A percentile compares a stretch with the other conserved stretches of the same genome.
Conservation (phyloP, 2,797 vertebrate species). For the Pelobates cultripes region DNA sequence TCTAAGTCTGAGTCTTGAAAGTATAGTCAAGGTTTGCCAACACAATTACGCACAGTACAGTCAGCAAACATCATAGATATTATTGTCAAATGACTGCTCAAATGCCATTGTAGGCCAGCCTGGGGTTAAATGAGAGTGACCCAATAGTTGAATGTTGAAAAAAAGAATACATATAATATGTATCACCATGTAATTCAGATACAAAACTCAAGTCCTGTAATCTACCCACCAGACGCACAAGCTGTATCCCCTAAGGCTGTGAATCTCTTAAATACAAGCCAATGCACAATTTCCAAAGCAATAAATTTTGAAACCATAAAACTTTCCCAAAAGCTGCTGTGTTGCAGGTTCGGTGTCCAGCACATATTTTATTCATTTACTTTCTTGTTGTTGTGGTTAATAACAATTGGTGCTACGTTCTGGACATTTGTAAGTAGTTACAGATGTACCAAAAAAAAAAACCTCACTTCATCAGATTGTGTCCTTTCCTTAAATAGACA, state of each 20-base stretch:
- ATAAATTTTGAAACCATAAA: constrained; percentile 43
- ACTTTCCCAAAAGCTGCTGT: constrained; percentile 48
- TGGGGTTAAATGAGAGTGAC: background rate
- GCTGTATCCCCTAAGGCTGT: constrained; percentile 40
- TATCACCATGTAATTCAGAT: constrained; percentile 35
- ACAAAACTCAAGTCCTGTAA: constrained; percentile 24
- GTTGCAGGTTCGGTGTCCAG: constrained; percentile 49
- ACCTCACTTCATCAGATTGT: constrained; percentile 29
- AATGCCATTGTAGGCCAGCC: background rate
- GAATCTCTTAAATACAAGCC: constrained; percentile 48
- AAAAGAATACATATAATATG: constrained; percentile 13
- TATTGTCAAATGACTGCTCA: background rate
- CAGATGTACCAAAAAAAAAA: constrained; percentile 40
- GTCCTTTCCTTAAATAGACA: constrained; percentile 46
- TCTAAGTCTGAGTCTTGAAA: too few relatives aligned
- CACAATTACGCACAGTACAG: background rate
- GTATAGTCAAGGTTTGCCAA: too few relatives aligned
- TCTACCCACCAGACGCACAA: constrained; percentile 41
- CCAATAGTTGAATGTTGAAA: background rate
- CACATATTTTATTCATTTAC: constrained; percentile 50
- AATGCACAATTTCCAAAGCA: constrained; percentile 52
- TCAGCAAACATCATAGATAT: background rate
- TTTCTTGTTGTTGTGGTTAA: constrained; percentile 47
- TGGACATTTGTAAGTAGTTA: constrained; percentile 45
- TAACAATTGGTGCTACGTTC: constrained; percentile 44